Evolutionary conservation across 2,113 vertebrate species (phyloP).

Genomic region (Rhabdomys dilectus): DNA sequence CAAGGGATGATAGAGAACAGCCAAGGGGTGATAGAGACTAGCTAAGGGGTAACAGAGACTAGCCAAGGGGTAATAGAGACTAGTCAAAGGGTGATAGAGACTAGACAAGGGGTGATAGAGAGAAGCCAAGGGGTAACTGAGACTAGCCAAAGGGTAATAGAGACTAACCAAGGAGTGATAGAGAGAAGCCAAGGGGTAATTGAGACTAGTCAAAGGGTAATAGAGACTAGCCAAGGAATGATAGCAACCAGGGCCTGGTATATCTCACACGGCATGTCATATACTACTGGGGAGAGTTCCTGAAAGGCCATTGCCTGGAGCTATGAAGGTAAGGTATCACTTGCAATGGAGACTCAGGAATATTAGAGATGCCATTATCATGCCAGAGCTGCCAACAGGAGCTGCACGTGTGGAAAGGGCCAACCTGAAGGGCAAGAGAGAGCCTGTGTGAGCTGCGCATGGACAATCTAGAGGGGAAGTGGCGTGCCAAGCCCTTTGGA

Average conservation of each 20-base stretch:
- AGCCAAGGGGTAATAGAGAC: too few relatives aligned
- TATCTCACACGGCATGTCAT: neutral
- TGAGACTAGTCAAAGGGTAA: neutral
- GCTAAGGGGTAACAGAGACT: too few relatives aligned
- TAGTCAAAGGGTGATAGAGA: too few relatives aligned
- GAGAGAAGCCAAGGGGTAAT: too few relatives aligned
- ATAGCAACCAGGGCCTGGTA: neutral
- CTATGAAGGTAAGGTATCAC: neutral
- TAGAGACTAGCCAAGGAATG: neutral
- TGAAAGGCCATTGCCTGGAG: neutral
- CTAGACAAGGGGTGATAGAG: too few relatives aligned
- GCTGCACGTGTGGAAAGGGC: neutral
- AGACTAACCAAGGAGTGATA: too few relatives aligned
- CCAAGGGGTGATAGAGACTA: too few relatives aligned
- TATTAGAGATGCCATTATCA: neutral
- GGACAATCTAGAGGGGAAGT: neutral
- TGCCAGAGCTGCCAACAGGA: neutral
- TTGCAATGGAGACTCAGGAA: neutral
- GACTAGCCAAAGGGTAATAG: too few relatives aligned
- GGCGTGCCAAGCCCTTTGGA: neutral
- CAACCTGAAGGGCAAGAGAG: neutral
- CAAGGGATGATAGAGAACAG: neutral
- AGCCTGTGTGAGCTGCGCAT: neutral
- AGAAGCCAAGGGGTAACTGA: too few relatives aligned
- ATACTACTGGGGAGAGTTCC: neutral